phyloP scores from a whole-genome alignment of 2,113 vertebrate genomes.

The Heteronetta atricapilla region DNA sequence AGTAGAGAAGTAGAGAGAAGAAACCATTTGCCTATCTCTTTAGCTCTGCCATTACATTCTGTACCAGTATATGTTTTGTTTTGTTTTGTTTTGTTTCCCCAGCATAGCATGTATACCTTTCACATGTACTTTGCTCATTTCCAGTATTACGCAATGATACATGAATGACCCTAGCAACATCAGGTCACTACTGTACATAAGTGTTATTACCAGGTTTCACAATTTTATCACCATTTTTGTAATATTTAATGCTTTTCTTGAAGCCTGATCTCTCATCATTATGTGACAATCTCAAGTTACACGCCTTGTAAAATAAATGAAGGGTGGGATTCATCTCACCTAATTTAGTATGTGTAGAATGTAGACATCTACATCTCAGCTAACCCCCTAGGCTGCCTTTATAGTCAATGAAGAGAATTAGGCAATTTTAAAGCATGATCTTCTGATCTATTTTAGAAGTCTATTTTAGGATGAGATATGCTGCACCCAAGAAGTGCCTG shows the following conservation, averaged over 20 bases:
- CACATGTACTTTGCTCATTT: neutral
- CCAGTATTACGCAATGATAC: neutral
- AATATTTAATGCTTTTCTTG: neutral
- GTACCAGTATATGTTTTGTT: neutral
- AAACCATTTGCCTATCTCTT: neutral
- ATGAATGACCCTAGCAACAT: neutral
- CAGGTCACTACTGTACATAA: neutral
- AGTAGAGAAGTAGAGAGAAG: neutral
- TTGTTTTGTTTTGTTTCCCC: neutral
- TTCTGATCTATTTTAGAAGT: constrained; percentile 33
- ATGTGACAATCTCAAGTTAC: neutral
- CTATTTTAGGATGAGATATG: constrained; percentile 5
- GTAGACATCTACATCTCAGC: constrained; percentile 20
- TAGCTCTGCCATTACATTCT: neutral
- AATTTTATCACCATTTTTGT: neutral
- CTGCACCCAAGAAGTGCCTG: neutral
- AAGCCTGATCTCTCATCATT: neutral
- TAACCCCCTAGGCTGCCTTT: constrained; percentile 31
- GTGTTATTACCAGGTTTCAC: neutral
- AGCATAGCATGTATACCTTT: neutral
- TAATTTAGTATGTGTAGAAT: constrained; percentile 35
- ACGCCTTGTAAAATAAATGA: constrained; percentile 51
- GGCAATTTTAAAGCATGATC: constrained; percentile 22
- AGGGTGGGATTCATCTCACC: constrained; percentile 35
- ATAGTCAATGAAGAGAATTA: constrained; percentile 24